A percentile compares a stretch with the other conserved stretches of the same genome.
These are phyloP conservation scores for Todiramphus saurophagus DNA, from an alignment of 2,113 vertebrate genomes.

Conservation along the genomic window DNA sequence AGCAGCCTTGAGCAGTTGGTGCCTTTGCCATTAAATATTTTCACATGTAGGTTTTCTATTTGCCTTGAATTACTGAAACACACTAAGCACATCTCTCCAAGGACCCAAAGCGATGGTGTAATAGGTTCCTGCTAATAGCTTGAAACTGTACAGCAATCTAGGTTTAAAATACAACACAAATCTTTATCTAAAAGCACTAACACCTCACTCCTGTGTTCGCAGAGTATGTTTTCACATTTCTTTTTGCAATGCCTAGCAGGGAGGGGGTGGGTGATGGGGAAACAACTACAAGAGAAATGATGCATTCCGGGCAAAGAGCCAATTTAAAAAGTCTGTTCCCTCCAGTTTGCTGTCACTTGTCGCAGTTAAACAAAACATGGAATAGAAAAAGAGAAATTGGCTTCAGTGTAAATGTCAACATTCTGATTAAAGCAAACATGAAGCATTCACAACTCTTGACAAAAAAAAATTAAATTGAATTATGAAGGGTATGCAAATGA, in stretches of 20 bases:
- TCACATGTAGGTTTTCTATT: constrained; percentile 78
- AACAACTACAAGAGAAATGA: constrained; percentile 80
- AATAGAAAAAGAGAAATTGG: constrained; percentile 82
- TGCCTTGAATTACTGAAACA: constrained; percentile 83
- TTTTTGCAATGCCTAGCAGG: constrained; percentile 66
- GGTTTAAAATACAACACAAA: constrained; percentile 85
- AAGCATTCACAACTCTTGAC: constrained; percentile 79
- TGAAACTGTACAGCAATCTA: constrained; percentile 80
- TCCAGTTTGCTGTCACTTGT: constrained; percentile 85
- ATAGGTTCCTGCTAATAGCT: constrained; percentile 82
- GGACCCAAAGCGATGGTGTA: constrained; percentile 66
- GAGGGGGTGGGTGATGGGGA: not conserved
- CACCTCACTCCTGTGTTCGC: constrained; percentile 74
- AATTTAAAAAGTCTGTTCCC: constrained; percentile 83
- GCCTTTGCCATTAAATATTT: constrained; percentile 80
- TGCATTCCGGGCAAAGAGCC: constrained; percentile 81
- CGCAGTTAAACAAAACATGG: constrained; percentile 82
- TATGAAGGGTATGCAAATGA: constrained; percentile 81
- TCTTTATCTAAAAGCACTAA: constrained; percentile 82
- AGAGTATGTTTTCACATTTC: constrained; percentile 78
- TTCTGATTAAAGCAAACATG: constrained; percentile 86
- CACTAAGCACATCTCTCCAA: constrained; percentile 79
- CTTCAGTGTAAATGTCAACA: constrained; percentile 87
- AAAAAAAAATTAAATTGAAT: constrained; percentile 81
- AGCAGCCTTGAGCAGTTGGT: constrained; percentile 62